Evolutionary conservation across 2,113 vertebrate genomes (phyloP).

Genomic region (Mohoua ochrocephala): DNA sequence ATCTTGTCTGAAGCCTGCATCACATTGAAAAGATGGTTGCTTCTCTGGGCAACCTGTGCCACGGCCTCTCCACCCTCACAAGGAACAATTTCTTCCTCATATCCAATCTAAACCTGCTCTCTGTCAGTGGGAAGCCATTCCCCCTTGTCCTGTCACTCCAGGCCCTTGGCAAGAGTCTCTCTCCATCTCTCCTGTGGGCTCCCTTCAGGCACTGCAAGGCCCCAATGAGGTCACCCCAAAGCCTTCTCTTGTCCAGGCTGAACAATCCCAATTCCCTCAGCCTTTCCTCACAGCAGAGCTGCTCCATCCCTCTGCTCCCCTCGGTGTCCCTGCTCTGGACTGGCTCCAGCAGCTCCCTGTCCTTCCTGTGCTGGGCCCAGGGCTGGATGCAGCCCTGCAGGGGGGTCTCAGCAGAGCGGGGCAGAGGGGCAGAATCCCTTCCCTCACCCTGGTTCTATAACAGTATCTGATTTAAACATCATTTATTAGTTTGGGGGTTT

Average conservation of each 20-base stretch:
- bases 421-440: background rate
- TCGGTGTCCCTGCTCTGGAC: background rate
- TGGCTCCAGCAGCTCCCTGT: background rate
- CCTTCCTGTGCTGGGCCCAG: background rate
- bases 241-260: background rate
- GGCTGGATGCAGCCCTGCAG: background rate
- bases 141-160: background rate
- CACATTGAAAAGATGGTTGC: background rate
- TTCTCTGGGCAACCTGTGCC: background rate
- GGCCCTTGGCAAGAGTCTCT: background rate
- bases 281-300: background rate
- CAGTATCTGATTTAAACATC: background rate
- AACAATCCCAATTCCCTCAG: background rate
- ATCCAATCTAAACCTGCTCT: rapidly evolving
- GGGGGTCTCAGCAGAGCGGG: rapidly evolving
- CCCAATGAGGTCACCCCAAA: background rate
- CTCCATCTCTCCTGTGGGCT: background rate
- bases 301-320: background rate
- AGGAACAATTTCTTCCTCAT: background rate
- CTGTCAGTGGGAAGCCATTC: rapidly evolving
- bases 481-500: background rate
- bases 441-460: background rate
- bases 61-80: background rate
- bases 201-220: background rate
- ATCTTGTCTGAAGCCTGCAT: background rate